Conservation (phyloP, 2,888 invertebrate genomes). For the Anoplius nigerrimus region DNA sequence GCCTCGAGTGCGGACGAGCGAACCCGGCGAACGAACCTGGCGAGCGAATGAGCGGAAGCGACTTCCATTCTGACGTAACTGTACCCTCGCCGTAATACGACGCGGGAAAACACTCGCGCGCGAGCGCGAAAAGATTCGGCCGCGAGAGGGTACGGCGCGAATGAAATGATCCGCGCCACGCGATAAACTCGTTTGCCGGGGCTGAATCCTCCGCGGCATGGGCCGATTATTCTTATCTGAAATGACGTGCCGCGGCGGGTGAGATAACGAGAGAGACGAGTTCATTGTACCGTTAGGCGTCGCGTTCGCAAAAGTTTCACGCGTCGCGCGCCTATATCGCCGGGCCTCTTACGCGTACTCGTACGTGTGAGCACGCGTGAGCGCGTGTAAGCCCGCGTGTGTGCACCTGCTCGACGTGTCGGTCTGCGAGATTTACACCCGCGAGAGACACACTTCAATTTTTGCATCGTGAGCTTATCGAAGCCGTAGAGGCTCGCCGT, state of each 20-base stretch:
- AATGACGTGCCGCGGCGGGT: conserved; percentile 30
- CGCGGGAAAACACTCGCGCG: not conserved
- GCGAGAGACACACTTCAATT: not conserved
- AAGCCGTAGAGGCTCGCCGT: too few relatives aligned
- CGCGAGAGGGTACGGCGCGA: not conserved
- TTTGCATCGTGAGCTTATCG: too few relatives aligned
- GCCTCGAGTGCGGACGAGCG: too few relatives aligned
- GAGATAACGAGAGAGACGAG: conserved; percentile 39
- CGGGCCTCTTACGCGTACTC: too few relatives aligned
- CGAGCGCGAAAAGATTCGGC: too few relatives aligned
- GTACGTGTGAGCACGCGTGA: not conserved
- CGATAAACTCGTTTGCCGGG: not conserved
- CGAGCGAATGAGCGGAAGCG: too few relatives aligned
- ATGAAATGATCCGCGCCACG: not conserved
- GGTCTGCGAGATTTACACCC: not conserved
- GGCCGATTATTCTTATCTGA: conserved; percentile 43
- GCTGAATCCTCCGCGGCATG: conserved; percentile 16
- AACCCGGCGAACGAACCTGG: too few relatives aligned
- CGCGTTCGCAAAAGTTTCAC: conserved; percentile 46
- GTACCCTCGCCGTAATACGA: too few relatives aligned
- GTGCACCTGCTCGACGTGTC: not conserved
- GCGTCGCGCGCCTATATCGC: conserved; percentile 12
- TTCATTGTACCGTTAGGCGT: conserved; percentile 48
- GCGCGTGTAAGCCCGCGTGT: conserved; percentile 6
- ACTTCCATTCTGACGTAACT: too few relatives aligned